These are phyloP conservation scores for Drosophila leonis DNA, from an alignment of 2,888 invertebrate genomes.

Conservation along the genomic window DNA sequence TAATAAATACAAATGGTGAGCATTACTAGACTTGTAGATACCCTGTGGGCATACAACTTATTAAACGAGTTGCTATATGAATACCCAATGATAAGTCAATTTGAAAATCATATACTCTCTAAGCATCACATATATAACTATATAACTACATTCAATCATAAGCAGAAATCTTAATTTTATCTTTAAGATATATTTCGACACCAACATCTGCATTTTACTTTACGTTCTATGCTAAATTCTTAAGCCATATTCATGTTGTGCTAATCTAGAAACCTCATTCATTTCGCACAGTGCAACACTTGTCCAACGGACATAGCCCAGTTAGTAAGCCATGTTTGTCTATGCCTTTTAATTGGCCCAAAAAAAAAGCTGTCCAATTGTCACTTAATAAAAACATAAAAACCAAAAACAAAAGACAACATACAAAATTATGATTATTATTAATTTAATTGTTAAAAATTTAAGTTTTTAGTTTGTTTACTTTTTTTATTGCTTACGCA, in stretches of 20 bases:
- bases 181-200: not conserved
- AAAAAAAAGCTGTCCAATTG: conserved; percentile 54
- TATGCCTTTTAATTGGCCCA: conserved; percentile 6
- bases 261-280: conserved; percentile 21
- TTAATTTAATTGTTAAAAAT: conserved; percentile 55
- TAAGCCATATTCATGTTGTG: not conserved
- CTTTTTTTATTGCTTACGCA: conserved; percentile 24
- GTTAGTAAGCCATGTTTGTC: conserved; percentile 12
- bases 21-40: too few species aligned
- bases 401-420: conserved; percentile 2
- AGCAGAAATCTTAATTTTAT: too few species aligned
- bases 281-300: conserved; percentile 26
- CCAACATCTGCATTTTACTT: not conserved
- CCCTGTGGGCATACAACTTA: too few species aligned
- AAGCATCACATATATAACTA: too few species aligned
- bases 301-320: conserved; percentile 8
- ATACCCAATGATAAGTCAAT: too few species aligned
- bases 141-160: too few species aligned
- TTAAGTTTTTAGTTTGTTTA: not conserved
- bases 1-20: too few species aligned
- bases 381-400: conserved; percentile 66
- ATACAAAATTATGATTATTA: conserved; percentile 38
- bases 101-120: too few species aligned
- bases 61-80: too few species aligned
- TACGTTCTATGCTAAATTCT: not conserved